Evolutionary conservation across 2,888 invertebrate species (phyloP).

Genomic region (Rutpela maculata): DNA sequence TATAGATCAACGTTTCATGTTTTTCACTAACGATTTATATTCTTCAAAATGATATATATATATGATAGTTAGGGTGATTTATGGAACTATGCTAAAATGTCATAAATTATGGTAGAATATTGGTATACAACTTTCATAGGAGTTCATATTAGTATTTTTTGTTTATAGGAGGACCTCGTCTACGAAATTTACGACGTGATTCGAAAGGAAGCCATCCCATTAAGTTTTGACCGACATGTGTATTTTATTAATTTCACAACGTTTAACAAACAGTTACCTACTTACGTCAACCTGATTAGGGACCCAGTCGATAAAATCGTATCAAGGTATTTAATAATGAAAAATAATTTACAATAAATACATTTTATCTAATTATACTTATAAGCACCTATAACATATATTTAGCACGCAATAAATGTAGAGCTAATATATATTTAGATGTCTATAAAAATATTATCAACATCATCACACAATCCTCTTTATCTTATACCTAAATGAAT

Average conservation of each 20-base stretch:
- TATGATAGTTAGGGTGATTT: too few relatives aligned
- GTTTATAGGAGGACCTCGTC: conserved; percentile 75
- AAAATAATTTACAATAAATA: neutral
- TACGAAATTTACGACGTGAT: conserved; percentile 75
- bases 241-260: conserved; percentile 79
- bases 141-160: conserved; percentile 14
- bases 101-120: too few relatives aligned
- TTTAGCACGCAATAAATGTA: neutral
- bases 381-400: neutral
- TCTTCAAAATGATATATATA: too few relatives aligned
- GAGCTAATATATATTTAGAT: neutral
- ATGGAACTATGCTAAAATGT: too few relatives aligned
- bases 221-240: conserved; percentile 78
- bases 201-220: conserved; percentile 76
- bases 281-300: conserved; percentile 78
- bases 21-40: too few relatives aligned
- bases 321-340: conserved; percentile 72
- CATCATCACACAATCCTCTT: too few relatives aligned
- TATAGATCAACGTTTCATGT: too few relatives aligned
- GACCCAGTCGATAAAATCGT: conserved; percentile 77
- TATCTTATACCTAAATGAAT: neutral
- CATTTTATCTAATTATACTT: neutral
- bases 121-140: too few relatives aligned
- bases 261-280: conserved; percentile 77
- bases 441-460: too few relatives aligned